phyloP scores from a whole-genome alignment of 2,113 vertebrate species.

The Stercorarius parasiticus region DNA sequence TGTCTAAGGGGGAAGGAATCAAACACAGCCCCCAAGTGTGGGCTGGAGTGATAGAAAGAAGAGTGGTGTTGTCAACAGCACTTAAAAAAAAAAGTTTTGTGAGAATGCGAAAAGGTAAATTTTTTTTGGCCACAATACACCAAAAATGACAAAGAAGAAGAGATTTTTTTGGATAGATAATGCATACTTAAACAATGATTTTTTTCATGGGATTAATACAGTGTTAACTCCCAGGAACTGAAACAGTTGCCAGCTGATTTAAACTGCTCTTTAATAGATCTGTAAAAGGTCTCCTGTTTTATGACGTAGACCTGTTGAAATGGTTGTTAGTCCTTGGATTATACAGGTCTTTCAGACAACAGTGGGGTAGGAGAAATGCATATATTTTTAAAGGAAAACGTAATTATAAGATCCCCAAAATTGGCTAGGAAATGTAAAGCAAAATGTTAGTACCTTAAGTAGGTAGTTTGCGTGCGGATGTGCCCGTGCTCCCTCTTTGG shows the following conservation, averaged over 20 bases:
- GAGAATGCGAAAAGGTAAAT: background rate
- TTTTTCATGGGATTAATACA: background rate
- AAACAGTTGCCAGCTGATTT: background rate
- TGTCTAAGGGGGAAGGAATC: background rate
- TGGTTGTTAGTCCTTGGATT: background rate
- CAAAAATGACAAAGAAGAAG: background rate
- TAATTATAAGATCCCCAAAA: background rate
- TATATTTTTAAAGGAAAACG: background rate
- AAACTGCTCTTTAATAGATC: background rate
- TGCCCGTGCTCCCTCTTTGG: background rate
- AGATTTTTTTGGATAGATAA: background rate
- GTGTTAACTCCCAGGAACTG: background rate
- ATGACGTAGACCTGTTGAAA: background rate
- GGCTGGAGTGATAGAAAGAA: background rate
- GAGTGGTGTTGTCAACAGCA: background rate
- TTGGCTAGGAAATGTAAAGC: background rate
- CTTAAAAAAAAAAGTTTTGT: background rate
- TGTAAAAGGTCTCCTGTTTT: background rate
- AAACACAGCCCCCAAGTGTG: background rate
- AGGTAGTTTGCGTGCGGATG: background rate
- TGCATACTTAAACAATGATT: background rate
- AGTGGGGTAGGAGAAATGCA: background rate
- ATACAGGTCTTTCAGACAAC: background rate
- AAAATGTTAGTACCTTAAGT: background rate
- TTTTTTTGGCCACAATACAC: background rate